A percentile compares a stretch with the other conserved stretches of the same genome.
phyloP scores from a whole-genome alignment of 2,888 invertebrate genomes.

The Chalcosyrphus nemorum region DNA sequence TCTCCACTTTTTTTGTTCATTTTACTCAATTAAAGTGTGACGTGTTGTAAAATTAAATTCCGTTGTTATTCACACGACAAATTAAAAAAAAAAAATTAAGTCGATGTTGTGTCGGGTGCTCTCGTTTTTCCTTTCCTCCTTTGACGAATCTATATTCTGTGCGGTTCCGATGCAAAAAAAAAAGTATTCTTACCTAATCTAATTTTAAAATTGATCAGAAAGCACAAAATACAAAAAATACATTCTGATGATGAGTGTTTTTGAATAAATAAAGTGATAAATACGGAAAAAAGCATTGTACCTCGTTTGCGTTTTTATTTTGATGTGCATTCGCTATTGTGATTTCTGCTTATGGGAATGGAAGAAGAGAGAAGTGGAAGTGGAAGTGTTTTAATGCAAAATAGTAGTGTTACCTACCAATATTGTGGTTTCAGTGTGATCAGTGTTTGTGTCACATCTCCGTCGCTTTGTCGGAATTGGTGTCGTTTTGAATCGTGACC shows the following conservation, averaged over 20 bases:
- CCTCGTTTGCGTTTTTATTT: slow-evolving; percentile 44
- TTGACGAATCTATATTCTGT: slow-evolving; percentile 15
- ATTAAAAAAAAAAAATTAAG: slow-evolving; percentile 16
- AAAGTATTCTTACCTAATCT: slow-evolving; percentile 67
- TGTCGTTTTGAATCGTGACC: slow-evolving; percentile 35
- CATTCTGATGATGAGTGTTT: slow-evolving; percentile 57
- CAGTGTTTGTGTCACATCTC: background rate
- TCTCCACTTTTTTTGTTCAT: slow-evolving; percentile 10
- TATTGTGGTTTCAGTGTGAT: slow-evolving; percentile 19
- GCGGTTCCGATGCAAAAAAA: slow-evolving; percentile 57
- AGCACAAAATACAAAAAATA: slow-evolving; percentile 52
- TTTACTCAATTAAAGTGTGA: slow-evolving; percentile 65
- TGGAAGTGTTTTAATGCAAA: slow-evolving; percentile 11
- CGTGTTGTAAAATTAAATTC: slow-evolving; percentile 72
- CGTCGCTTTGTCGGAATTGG: background rate
- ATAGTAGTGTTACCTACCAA: slow-evolving; percentile 60
- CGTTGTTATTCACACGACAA: slow-evolving; percentile 62
- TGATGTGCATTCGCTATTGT: slow-evolving; percentile 49
- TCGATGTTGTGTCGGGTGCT: slow-evolving; percentile 40
- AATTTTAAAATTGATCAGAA: slow-evolving; percentile 72
- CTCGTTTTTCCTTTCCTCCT: slow-evolving; percentile 29
- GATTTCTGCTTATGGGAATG: slow-evolving; percentile 1
- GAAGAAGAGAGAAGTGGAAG: background rate
- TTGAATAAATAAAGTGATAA: slow-evolving; percentile 47
- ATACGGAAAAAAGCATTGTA: slow-evolving; percentile 47